Evolutionary conservation across 2,113 vertebrate genomes (phyloP).

Genomic region (Lepidothrix coronata): DNA sequence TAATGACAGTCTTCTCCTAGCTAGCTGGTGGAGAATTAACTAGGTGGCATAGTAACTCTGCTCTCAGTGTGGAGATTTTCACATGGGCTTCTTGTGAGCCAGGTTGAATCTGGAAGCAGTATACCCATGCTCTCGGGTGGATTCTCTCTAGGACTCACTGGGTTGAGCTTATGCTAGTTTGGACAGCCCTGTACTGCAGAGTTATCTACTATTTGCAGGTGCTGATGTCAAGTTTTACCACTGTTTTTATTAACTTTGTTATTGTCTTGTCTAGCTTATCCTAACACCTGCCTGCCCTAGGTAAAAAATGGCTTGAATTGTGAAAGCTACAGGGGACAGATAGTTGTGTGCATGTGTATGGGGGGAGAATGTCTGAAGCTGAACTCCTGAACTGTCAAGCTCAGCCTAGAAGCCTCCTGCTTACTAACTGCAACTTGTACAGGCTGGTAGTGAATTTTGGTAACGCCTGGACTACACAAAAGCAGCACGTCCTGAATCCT

Average conservation of each 20-base stretch:
- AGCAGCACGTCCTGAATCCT: neutral
- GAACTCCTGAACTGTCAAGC: neutral
- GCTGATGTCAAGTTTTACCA: neutral
- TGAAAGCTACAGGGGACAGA: neutral
- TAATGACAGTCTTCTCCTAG: neutral
- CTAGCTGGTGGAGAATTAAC: neutral
- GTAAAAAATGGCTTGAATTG: neutral
- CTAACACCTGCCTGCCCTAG: neutral
- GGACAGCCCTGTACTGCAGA: neutral
- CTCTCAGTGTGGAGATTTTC: neutral
- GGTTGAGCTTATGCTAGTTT: neutral
- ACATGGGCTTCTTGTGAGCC: neutral
- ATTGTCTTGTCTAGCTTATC: neutral
- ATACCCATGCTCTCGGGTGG: neutral
- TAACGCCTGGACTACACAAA: neutral
- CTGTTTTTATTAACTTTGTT: neutral
- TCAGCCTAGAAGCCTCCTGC: neutral
- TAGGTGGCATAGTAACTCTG: neutral
- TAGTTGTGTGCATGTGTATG: neutral
- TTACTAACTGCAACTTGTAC: neutral
- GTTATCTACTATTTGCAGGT: neutral
- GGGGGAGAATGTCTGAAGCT: neutral
- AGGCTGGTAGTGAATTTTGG: neutral
- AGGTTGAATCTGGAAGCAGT: neutral
- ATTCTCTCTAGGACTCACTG: neutral